Percentiles rank a stretch among this genome's conserved stretches.
phyloP scores from a whole-genome alignment of 2,797 vertebrate genomes.

The Podargus strigoides region DNA sequence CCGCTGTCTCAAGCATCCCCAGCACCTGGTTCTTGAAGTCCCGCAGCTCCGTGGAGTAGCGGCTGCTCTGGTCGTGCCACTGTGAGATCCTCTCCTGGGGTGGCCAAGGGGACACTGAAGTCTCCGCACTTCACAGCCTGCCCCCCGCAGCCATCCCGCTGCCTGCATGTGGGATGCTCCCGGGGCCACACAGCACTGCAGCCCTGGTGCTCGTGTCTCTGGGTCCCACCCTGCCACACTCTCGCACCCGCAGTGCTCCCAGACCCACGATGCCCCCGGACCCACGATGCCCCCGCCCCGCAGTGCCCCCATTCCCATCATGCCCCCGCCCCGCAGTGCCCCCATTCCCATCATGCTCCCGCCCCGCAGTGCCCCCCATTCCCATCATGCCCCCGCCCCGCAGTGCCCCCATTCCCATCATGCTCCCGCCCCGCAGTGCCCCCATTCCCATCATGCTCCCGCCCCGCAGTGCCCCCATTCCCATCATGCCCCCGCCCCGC shows the following conservation, averaged over 20 bases:
- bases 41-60: constrained; percentile 84
- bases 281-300: too few relatives aligned
- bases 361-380: too few relatives aligned
- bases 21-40: constrained; percentile 89
- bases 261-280: rapidly evolving
- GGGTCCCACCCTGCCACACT: not conserved
- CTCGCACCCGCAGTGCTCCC: rapidly evolving
- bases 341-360: too few relatives aligned
- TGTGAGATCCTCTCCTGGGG: constrained; percentile 87
- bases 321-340: too few relatives aligned
- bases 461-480: too few relatives aligned
- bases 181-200: rapidly evolving
- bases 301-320: too few relatives aligned
- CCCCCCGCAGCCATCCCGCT: rapidly evolving
- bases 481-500: too few relatives aligned
- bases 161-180: rapidly evolving
- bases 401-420: too few relatives aligned
- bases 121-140: not conserved
- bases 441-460: too few relatives aligned
- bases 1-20: constrained; percentile 79
- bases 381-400: too few relatives aligned
- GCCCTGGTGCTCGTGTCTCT: rapidly evolving
- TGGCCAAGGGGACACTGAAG: not conserved
- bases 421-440: too few relatives aligned
- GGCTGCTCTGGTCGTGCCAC: constrained; percentile 89